Conservation (phyloP, 2,797 vertebrate species). For the Pangasius macronema region DNA sequence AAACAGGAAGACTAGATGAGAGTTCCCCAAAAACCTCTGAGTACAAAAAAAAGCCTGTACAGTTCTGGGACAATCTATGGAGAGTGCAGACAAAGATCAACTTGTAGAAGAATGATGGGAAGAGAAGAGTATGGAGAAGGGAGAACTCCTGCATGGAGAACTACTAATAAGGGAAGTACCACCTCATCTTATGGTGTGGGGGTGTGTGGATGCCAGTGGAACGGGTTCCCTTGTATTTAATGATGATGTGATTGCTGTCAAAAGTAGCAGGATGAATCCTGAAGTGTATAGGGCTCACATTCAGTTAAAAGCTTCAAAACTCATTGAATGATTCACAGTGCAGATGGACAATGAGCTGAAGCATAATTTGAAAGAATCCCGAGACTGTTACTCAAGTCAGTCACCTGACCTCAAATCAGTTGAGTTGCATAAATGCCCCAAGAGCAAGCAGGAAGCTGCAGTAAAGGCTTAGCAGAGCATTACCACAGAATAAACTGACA, state of each 20-base stretch:
- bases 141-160: background rate
- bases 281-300: background rate
- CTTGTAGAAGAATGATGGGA: background rate
- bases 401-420: too few species aligned
- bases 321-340: too few species aligned
- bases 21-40: background rate
- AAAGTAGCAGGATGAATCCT: background rate
- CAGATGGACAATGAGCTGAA: background rate
- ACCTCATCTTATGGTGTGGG: background rate
- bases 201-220: background rate
- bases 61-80: background rate
- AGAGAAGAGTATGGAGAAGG: background rate
- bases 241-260: background rate
- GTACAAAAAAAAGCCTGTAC: background rate
- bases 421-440: too few species aligned
- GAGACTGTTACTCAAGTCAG: too few species aligned
- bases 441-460: too few species aligned
- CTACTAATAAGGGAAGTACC: background rate
- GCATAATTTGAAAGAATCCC: background rate
- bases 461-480: too few species aligned
- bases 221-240: background rate
- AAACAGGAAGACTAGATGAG: background rate
- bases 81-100: background rate
- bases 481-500: too few species aligned
- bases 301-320: background rate